Percentiles rank a stretch among this genome's conserved stretches.
phyloP scores from a whole-genome alignment of 53 echinoderm and acorn worm species.

The Crossaster papposus region DNA sequence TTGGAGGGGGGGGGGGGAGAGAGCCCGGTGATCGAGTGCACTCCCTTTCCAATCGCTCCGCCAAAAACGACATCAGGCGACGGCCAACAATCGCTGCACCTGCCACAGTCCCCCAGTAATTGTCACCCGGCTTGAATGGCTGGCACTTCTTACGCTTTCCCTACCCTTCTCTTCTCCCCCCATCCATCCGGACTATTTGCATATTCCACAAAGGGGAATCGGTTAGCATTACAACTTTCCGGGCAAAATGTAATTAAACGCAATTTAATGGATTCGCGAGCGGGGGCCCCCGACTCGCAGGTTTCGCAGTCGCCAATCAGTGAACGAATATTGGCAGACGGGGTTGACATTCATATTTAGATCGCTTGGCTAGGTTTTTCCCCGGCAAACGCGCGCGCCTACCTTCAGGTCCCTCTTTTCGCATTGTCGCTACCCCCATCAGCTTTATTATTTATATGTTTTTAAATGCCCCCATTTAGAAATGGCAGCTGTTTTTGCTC shows the following conservation, averaged over 20 bases:
- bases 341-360: constrained; percentile 45
- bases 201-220: constrained; percentile 62
- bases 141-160: constrained; percentile 46
- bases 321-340: constrained; percentile 40
- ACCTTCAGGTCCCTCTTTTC: background rate
- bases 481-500: constrained; percentile 74
- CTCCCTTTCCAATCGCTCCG: constrained; percentile 46
- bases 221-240: constrained; percentile 67
- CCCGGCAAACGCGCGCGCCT: constrained; percentile 12
- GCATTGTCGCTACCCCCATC: constrained; percentile 64
- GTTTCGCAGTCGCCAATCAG: constrained; percentile 25
- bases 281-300: constrained; percentile 30
- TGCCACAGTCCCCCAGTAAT: constrained; percentile 51
- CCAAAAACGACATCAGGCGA: constrained; percentile 52
- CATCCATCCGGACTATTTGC: constrained; percentile 51
- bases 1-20: too few relatives aligned
- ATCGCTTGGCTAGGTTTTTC: constrained; percentile 50
- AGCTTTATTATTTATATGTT: constrained; percentile 83
- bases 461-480: constrained; percentile 74
- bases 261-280: constrained; percentile 53
- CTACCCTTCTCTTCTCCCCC: background rate
- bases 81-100: constrained; percentile 50
- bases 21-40: constrained; percentile 40
- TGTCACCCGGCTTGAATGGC: constrained; percentile 41
- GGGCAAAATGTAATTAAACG: constrained; percentile 71